Base-by-base conservation (phyloP, 2,113 vertebrate genomes). In the Neogale vison region DNA sequence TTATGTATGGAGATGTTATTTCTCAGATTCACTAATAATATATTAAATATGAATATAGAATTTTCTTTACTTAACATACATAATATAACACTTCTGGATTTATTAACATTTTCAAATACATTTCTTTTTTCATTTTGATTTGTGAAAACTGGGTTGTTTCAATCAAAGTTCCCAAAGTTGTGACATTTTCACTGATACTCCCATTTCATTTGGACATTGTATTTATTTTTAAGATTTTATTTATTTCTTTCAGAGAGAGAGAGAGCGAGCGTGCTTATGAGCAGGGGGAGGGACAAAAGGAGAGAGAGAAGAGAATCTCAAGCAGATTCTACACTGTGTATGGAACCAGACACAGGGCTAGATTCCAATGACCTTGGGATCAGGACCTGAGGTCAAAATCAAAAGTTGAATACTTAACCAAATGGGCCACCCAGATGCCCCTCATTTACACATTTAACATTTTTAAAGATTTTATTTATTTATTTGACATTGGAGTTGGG, bases 161-260 rank as follows among this genome's bases (percentile, higher is more conserved):
- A 72, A 74, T 72, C 10, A 72, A 74, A 88, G 17, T 55, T 89
- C 14, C n/a, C 12, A 88, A 74, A 17, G 4, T 5, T 1, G 2
- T 52, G 45, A 39, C 26, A 31, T 95, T 96, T 97, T 98, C 72
- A 82, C 1, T 79, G 77, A 79, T 89, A 87, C 2, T 80, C 83
- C 81, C 24, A 1, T 82, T 79, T 96, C 3, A 96, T 98, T 97
- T 98, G 52, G 88, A 97, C 91, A 88, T 57, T 90, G 98, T 96
- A 96, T 71, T 88, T 69, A n/a, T 69, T 69, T 69, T n/a, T 69
- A n/a, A 69, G 15, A n/a, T 57, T 55, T 55, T 55, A 1, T 55
- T 55, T 18, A 55, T 55, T 55, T 55, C 52, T 55, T 55, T 55
- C 15, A 52, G 50, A 15, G 52, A 55, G 52, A 18, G 17, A 6